Conservation (phyloP, 2,113 vertebrate species). For the Pleuronectes platessa region DNA sequence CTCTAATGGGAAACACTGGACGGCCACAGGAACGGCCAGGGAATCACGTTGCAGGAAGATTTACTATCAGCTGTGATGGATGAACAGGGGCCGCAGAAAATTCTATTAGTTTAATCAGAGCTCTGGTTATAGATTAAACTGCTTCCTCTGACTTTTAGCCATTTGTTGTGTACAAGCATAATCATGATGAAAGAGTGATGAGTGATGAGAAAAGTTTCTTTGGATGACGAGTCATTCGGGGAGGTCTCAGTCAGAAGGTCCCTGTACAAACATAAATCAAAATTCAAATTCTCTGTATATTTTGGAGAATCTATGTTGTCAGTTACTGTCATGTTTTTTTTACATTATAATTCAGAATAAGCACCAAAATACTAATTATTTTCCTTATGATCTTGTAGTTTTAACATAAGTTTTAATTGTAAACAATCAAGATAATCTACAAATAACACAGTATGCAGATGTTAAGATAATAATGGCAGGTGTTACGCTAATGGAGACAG, state of each 20-base stretch:
- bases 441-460: background rate
- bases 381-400: too few species aligned
- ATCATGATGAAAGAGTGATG: background rate
- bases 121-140: constrained; percentile 41
- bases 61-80: constrained; percentile 56
- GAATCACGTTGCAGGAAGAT: constrained; percentile 42
- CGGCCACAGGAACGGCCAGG: background rate
- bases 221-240: background rate
- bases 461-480: background rate
- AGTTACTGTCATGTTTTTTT: too few species aligned
- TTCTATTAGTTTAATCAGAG: constrained; percentile 52
- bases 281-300: too few species aligned
- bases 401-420: too few species aligned
- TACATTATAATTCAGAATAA: too few species aligned
- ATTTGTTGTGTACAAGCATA: background rate
- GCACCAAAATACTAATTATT: too few species aligned
- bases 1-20: constrained; percentile 67
- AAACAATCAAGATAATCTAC: background rate
- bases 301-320: too few species aligned
- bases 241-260: background rate
- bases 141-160: constrained; percentile 2
- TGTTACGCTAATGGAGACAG: background rate
- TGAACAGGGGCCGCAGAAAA: constrained; percentile 48
- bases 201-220: background rate
- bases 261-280: too few species aligned